phyloP scores from a whole-genome alignment of 1,140 invertebrate genomes.

The Maconellicoccus hirsutus region DNA sequence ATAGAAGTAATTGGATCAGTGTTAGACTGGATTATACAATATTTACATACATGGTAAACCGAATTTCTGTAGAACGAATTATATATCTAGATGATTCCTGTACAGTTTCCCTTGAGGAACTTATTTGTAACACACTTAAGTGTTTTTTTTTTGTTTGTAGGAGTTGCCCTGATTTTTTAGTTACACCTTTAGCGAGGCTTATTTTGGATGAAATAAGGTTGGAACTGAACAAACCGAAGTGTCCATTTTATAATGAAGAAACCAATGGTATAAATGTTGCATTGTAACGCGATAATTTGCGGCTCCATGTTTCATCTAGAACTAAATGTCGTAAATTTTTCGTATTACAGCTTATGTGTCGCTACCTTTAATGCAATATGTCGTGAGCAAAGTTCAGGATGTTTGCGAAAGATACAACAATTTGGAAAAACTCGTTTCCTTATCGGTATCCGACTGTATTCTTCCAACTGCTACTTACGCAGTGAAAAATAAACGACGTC shows the following conservation, averaged over 20 bases:
- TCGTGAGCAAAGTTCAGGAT: constrained; percentile 54
- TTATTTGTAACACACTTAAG: too few relatives aligned
- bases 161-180: not conserved
- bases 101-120: too few relatives aligned
- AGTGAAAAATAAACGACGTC: constrained; percentile 65
- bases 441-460: constrained; percentile 22
- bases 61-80: too few relatives aligned
- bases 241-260: not conserved
- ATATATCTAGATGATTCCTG: too few relatives aligned
- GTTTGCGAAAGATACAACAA: constrained; percentile 51
- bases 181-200: not conserved
- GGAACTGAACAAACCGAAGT: not conserved
- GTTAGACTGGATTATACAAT: not conserved
- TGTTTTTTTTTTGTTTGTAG: not conserved
- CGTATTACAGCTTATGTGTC: constrained; percentile 48
- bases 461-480: constrained; percentile 34
- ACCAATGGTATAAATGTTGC: not conserved
- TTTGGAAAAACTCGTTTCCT: constrained; percentile 29
- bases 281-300: too few relatives aligned
- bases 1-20: not conserved
- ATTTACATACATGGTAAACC: not conserved
- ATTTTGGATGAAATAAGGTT: not conserved
- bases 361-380: constrained; percentile 56
- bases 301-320: too few relatives aligned
- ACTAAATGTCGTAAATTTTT: too few relatives aligned